Evolutionary conservation across 2,113 vertebrate species (phyloP).

Genomic region (Saguinus imperator): DNA sequence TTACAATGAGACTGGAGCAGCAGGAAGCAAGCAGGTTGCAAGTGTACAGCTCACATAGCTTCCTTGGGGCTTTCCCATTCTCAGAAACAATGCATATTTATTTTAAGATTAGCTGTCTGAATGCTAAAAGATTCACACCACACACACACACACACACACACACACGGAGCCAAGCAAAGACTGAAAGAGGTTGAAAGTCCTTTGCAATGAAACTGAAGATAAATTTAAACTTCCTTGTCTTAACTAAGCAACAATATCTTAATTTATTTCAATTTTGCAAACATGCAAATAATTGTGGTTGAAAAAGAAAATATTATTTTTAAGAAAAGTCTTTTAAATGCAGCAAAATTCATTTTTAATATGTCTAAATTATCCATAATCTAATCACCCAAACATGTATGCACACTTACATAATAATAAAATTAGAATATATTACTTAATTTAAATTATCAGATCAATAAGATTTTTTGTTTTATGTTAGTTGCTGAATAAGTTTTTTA

Average conservation of each 20-base stretch:
- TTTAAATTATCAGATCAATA: not conserved
- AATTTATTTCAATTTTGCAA: not conserved
- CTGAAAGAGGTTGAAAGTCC: not conserved
- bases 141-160: not conserved
- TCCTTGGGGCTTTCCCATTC: slow-evolving; percentile 73
- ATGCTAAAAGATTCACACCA: slow-evolving; percentile 57
- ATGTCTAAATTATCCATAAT: not conserved
- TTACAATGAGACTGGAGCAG: slow-evolving; percentile 53
- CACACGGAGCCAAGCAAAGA: not conserved
- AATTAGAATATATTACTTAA: not conserved
- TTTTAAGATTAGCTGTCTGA: slow-evolving; percentile 60
- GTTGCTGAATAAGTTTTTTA: not conserved
- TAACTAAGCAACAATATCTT: not conserved
- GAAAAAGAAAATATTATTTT: not conserved
- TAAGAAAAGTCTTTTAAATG: not conserved
- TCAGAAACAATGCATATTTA: slow-evolving; percentile 73
- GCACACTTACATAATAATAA: not conserved
- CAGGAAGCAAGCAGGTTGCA: slow-evolving; percentile 78
- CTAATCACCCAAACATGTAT: not conserved
- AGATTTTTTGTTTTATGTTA: not conserved
- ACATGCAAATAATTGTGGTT: not conserved
- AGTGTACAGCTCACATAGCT: slow-evolving; percentile 81
- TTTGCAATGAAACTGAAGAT: not conserved
- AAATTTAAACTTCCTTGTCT: not conserved
- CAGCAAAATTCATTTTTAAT: not conserved